Base-by-base conservation (phyloP, 2,888 invertebrate species). In the Cheilosia variabilis region DNA sequence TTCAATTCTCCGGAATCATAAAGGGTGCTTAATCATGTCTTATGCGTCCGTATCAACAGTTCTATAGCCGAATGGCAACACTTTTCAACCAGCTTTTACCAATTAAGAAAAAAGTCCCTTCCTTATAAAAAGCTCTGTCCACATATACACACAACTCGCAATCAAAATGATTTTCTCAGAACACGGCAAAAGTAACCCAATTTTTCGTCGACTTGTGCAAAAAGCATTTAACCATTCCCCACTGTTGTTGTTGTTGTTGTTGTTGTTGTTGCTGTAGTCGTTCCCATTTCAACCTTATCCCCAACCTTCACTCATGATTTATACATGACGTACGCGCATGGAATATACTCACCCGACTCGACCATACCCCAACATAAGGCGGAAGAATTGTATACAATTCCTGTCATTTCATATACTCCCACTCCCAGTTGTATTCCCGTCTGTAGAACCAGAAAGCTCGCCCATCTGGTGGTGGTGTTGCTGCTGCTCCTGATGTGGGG, bases 221-320 rank as follows among this genome's bases (percentile, higher is more conserved):
- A 72, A 75, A 65, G 37, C 63, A 71, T 65, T 60, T 45, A 9
- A 41, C 10, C 24, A 41, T 50, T 60, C 55, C 41, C 13, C 55
- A 34, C 13, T 34, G 24, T 65, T 4, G 19, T n/a, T n/a, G n/a
- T n/a, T n/a, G n/a, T n/a, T n/a, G n/a, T n/a, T n/a, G n/a, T n/a
- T n/a, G n/a, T n/a, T n/a, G 27, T 15, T 27, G 24, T 27, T 27
- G 31, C 4, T 22, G 19, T 47, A 55, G 19, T 72, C 22, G 37
- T 63, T 47, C 58, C 27, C 53, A 9, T 47, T 43, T 50, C 7
- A 52, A 24, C 31, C 9, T 52, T 68, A 57, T 47, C 37, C 45
- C 53, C 69, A 75, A 71, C 53, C 50, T 60, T 76, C 53, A 19
- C 27, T 75, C 71, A 81, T 86, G 80, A 80, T 76, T 80, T 80